Base-by-base conservation (phyloP, 2,113 vertebrate species). In the Galemys pyrenaicus region DNA sequence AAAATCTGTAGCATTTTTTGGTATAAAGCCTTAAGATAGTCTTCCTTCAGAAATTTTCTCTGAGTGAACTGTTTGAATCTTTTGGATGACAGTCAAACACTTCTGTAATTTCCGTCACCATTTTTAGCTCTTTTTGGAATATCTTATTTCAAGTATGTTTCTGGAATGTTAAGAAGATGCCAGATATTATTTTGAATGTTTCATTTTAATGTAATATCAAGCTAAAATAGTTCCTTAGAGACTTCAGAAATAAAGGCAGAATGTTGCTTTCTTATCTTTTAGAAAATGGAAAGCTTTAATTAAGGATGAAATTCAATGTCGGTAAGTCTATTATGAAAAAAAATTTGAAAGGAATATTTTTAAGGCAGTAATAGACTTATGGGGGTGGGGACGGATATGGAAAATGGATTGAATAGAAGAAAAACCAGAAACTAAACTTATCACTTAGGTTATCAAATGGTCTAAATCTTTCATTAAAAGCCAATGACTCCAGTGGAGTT, bases 51-150 rank as follows among this genome's bases (percentile, higher is more conserved):
- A 84, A 84, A 44, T 46, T 91, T 96, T 91, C 65, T 90, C n/a
- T 75, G 65, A 51, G 49, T 78, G 35, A 93, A 85, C 60, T 94
- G 51, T 89, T 83, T 91, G 92, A 96, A 87, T 95, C 89, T 97
- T 95, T 89, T 97, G 94, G 94, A 96, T 84, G 71, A 83, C 37
- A 83, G 94, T 96, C 96, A 97, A 96, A 96, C 68, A 95, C 85
- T 95, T 96, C 87, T 93, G 91, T 93, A 88, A 96, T 96, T 97
- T 97, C 94, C 94, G 95, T 94, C 77, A 94, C 56, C 65, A 87
- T 94, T 97, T 96, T 96, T 95, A 89, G 94, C 89, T 96, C 64
- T 91, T 91, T 95, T 94, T 91, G 73, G 75, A 79, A 94, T 92
- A 41, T 60, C 44, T 94, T 88, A 96, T 90, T 96, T 95, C 90